Conservation (phyloP, 2,113 vertebrate species). For the Caretta caretta region DNA sequence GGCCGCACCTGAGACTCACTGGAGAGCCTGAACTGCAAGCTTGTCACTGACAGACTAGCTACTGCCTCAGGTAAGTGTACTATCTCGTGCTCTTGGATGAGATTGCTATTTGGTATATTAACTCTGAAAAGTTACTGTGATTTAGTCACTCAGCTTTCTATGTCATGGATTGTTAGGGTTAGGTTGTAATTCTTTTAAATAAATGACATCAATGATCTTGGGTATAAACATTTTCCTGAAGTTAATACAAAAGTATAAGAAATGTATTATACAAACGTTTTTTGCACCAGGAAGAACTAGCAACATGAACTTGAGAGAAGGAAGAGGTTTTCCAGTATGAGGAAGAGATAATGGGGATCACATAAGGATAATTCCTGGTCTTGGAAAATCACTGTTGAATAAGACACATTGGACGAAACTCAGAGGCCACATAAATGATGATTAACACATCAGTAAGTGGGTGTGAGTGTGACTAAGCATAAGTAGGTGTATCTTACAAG, state of each 20-base stretch:
- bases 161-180: not conserved
- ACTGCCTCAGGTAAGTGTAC: not conserved
- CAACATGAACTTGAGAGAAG: not conserved
- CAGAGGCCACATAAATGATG: fast-evolving
- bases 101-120: not conserved
- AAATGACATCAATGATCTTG: not conserved
- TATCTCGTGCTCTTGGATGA: not conserved
- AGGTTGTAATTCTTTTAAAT: not conserved
- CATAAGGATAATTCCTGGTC: not conserved
- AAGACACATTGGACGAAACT: not conserved
- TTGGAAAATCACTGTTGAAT: not conserved
- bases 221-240: not conserved
- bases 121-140: fast-evolving
- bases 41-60: not conserved
- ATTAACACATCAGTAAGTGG: not conserved
- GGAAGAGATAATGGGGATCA: not conserved
- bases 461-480: not conserved
- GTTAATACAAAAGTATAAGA: not conserved
- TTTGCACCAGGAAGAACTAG: not conserved
- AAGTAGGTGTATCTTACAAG: not conserved
- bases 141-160: not conserved
- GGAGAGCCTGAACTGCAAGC: not conserved
- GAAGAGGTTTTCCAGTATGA: not conserved
- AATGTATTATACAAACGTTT: not conserved
- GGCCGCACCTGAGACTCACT: not conserved